Evolutionary conservation across 2,797 vertebrate genomes (phyloP), one percentile per base, ranked within the genome.

Genomic region (Tapirus indicus): DNA sequence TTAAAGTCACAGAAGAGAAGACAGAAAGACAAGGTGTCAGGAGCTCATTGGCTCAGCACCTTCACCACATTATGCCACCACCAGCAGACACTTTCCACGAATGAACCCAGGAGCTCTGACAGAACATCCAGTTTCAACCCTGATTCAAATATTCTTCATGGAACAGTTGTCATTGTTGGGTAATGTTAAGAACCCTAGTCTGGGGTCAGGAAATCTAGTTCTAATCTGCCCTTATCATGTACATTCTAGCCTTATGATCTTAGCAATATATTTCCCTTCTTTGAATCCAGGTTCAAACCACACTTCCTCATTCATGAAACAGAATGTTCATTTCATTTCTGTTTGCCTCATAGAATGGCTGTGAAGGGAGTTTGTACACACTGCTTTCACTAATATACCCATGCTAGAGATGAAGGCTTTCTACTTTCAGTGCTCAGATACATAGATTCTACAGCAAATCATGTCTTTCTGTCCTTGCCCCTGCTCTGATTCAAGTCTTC

Each of bases 241-340:
- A 29, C 23, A 69, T 44, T 86, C 29, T 29, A 92, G 58, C n/a
- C 47, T 90, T 41, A 35, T 7, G 11, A 52, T 29, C 58, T 87
- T 9, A 82, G 27, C 17, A 71, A 78, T 12, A n/a, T 32, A 83
- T 41, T 79, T 75, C n/a, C 35, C 41, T 85, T 91, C 35, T 91
- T 62, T 49, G 21, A 60, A 80, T 25, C 64, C 20, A 86, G 58
- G 7, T 84, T 82, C 32, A 86, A 93, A 80, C n/a, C 38, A 79
- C 16, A 66, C 23, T 95, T 71, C 74, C 79, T 86, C 54, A n/a
- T 32, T 69, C 96, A 29, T 88, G 71, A 92, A 95, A 92, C 0
- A 77, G 35, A 77, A 72, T 41, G 54, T 54, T 91, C 27, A 38
- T 74, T 89, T 72, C 71, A 83, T 71, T 97, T 83, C 72, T 68